Conservation (phyloP, 2,113 vertebrate genomes). For the Herpetotheres cachinnans region DNA sequence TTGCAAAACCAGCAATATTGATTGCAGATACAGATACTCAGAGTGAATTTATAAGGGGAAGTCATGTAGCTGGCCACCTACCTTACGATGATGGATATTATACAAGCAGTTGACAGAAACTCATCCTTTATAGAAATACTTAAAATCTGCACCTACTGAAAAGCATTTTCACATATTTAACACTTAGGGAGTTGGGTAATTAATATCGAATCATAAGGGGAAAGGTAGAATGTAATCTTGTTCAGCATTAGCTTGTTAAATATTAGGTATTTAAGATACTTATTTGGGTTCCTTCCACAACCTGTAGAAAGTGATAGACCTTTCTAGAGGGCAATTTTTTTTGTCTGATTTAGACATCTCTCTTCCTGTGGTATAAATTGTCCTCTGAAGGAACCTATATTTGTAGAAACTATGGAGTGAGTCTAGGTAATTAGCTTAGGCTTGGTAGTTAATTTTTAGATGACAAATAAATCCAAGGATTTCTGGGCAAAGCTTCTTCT, state of each 20-base stretch:
- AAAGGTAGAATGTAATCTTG: neutral
- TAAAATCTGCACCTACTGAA: neutral
- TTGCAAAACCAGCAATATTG: neutral
- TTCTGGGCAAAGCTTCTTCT: neutral
- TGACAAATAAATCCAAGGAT: neutral
- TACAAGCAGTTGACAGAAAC: neutral
- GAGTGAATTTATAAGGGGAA: neutral
- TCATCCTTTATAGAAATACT: neutral
- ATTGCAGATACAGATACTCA: neutral
- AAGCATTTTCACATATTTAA: neutral
- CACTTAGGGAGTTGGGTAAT: neutral
- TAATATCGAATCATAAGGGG: neutral
- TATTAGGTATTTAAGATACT: neutral
- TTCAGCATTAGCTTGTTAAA: neutral
- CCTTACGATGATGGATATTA: neutral
- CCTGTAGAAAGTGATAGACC: neutral
- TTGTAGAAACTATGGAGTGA: neutral
- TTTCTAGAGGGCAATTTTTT: neutral
- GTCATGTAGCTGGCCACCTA: neutral
- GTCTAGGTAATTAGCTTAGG: neutral
- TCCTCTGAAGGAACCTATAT: neutral
- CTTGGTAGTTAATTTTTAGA: neutral
- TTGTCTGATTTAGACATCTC: neutral
- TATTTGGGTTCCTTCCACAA: neutral
- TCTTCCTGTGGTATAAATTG: neutral